These are phyloP conservation scores for Lasioglossum calceatum DNA, from an alignment of 2,888 invertebrate species.

Conservation along the genomic window DNA sequence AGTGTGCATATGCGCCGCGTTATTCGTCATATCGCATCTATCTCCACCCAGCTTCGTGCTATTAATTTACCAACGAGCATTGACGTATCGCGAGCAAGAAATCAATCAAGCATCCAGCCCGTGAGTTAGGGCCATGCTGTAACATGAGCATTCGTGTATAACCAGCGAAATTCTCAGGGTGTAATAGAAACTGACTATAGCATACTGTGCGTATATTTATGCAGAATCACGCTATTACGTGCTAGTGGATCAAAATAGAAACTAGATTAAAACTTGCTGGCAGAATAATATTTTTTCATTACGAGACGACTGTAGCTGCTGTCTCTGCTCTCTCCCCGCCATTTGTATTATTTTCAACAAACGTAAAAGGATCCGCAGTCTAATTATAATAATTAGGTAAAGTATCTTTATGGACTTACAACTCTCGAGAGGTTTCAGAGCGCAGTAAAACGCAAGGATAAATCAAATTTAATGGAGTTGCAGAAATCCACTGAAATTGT, in stretches of 20 bases:
- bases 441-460: not conserved
- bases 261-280: not conserved
- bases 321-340: not conserved
- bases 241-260: not conserved
- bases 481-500: not conserved
- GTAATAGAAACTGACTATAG: conserved; percentile 1
- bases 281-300: not conserved
- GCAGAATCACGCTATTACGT: not conserved
- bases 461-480: not conserved
- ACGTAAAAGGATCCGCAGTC: not conserved
- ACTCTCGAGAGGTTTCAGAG: not conserved
- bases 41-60: conserved; percentile 2
- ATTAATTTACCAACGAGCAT: conserved; percentile 9
- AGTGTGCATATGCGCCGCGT: not conserved
- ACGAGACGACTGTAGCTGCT: not conserved
- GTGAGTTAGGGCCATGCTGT: not conserved
- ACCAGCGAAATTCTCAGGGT: not conserved
- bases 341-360: not conserved
- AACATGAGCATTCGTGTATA: not conserved
- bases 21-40: not conserved
- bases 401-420: not conserved
- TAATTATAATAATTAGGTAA: not conserved
- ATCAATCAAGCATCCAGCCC: conserved; percentile 5
- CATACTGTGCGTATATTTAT: not conserved
- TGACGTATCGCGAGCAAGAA: conserved; percentile 8